Evolutionary conservation across 1,140 invertebrate genomes (phyloP).

Genomic region (silkworm (Bombyx mori)): ASM3026992v2 NC_085112.1:4130501-4131000

Average conservation of each 20-base stretch:
- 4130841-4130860: conserved; percentile 11
- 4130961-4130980: too few relatives aligned
- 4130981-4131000: too few relatives aligned
- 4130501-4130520: conserved; percentile 41
- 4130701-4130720: conserved; percentile 59
- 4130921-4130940: neutral
- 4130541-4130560: conserved; percentile 56
- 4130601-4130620: conserved; percentile 48
- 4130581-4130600: conserved; percentile 38
- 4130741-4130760: conserved; percentile 33
- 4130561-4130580: conserved; percentile 55
- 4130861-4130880: conserved; percentile 19
- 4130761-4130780: conserved; percentile 48
- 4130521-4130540: conserved; percentile 46
- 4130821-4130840: conserved; percentile 15
- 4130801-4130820: conserved; percentile 27
- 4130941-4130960: too few relatives aligned
- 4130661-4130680: conserved; percentile 41
- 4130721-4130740: conserved; percentile 32
- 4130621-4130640: conserved; percentile 59
- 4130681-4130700: conserved; percentile 48
- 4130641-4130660: conserved; percentile 43
- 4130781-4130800: conserved; percentile 55
- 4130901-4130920: conserved; percentile 8
- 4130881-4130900: conserved; percentile 28